Conservation (phyloP, 2,888 invertebrate genomes). For the Osmoderma eremita region DNA sequence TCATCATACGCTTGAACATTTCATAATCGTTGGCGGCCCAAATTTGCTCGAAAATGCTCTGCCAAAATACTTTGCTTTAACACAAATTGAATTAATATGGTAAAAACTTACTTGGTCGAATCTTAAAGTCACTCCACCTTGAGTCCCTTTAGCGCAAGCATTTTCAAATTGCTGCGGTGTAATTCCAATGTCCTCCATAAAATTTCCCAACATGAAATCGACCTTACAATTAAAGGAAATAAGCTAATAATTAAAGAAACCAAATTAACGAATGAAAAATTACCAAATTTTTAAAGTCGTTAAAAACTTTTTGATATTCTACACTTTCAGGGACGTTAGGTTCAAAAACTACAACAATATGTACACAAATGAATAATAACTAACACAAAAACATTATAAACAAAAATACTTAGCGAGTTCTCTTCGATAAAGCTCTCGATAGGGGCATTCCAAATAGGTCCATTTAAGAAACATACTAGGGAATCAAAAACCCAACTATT, state of each 20-base stretch:
- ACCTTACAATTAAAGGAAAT: constrained; percentile 68
- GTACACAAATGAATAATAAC: neutral
- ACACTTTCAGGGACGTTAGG: constrained; percentile 77
- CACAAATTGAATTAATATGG: neutral
- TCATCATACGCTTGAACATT: constrained; percentile 93
- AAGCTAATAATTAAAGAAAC: neutral
- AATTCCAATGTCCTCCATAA: constrained; percentile 93
- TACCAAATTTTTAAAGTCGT: constrained; percentile 89
- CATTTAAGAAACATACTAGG: constrained; percentile 88
- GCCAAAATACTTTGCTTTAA: constrained; percentile 10
- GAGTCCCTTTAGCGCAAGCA: constrained; percentile 71
- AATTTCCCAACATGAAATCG: constrained; percentile 89
- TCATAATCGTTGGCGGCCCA: constrained; percentile 94
- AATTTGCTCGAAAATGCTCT: constrained; percentile 78
- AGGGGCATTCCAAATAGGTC: constrained; percentile 93
- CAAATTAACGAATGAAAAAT: neutral
- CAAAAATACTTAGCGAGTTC: constrained; percentile 83
- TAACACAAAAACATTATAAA: neutral
- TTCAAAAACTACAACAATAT: constrained; percentile 80
- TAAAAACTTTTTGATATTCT: constrained; percentile 81
- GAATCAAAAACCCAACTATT: constrained; percentile 94
- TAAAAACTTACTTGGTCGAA: constrained; percentile 66
- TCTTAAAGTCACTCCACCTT: constrained; percentile 63
- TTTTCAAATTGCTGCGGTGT: constrained; percentile 87
- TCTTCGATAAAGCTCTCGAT: constrained; percentile 92